A percentile compares a stretch with the other conserved stretches of the same genome.
phyloP scores from a whole-genome alignment of 2,888 invertebrate species.

The Drosophila subquinaria region DNA sequence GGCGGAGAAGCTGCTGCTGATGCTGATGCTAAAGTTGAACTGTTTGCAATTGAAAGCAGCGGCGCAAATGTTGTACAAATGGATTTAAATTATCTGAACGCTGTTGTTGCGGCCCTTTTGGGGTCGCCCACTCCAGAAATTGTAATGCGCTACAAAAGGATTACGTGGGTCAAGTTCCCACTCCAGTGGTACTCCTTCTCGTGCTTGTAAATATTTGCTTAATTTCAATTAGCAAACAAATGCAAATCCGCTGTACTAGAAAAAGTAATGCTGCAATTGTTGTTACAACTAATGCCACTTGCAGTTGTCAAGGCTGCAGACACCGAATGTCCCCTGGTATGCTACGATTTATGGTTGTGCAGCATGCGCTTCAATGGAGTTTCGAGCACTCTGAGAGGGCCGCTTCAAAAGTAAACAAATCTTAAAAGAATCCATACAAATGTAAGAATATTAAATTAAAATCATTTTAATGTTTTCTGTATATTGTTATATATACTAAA shows the following conservation, averaged over 20 bases:
- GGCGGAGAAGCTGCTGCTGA: background rate
- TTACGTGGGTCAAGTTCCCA: slow-evolving; percentile 81
- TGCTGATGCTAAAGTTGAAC: background rate
- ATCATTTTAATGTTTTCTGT: background rate
- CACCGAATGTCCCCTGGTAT: slow-evolving; percentile 32
- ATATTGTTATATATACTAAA: background rate
- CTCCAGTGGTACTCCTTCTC: slow-evolving; percentile 24
- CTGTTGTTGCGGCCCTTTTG: slow-evolving; percentile 11
- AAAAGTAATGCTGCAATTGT: slow-evolving; percentile 57
- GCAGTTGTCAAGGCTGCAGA: slow-evolving; percentile 80
- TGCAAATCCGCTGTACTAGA: slow-evolving; percentile 73
- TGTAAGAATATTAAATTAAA: background rate
- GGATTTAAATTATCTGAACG: slow-evolving; percentile 80
- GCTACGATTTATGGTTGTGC: slow-evolving; percentile 45
- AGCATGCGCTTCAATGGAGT: slow-evolving; percentile 36
- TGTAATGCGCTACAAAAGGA: slow-evolving; percentile 84
- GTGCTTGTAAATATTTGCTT: slow-evolving; percentile 73
- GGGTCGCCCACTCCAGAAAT: slow-evolving; percentile 23
- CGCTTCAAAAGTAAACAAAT: background rate
- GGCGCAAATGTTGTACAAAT: slow-evolving; percentile 74
- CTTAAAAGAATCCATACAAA: background rate
- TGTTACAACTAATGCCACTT: slow-evolving; percentile 76
- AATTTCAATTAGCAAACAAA: slow-evolving; percentile 82
- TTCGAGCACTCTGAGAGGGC: slow-evolving; percentile 35
- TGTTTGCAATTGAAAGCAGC: slow-evolving; percentile 62